A percentile compares a stretch with the other conserved stretches of the same genome.
Conservation (phyloP, 1,140 invertebrate genomes). For the Calycopis cecrops region DNA sequence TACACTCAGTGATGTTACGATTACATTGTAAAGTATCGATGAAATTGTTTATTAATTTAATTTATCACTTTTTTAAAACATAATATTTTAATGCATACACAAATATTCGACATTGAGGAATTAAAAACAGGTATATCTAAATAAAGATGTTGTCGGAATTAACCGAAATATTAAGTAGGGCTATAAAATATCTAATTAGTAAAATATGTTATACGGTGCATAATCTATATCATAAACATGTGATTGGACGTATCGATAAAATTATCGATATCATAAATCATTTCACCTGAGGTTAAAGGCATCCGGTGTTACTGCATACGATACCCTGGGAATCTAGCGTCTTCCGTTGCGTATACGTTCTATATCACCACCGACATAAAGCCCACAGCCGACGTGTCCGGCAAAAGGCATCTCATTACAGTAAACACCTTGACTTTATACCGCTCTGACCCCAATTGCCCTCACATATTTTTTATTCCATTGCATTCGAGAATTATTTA, state of each 20-base stretch:
- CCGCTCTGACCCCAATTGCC: constrained; percentile 49
- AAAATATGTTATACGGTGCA: neutral
- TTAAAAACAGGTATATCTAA: too few species aligned
- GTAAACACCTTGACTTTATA: constrained; percentile 50
- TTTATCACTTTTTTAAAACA: neutral
- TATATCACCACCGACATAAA: constrained; percentile 28
- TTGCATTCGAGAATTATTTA: constrained; percentile 55
- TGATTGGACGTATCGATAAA: constrained; percentile 20
- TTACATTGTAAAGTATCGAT: constrained; percentile 1
- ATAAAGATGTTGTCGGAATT: too few species aligned
- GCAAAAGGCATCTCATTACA: constrained; percentile 39
- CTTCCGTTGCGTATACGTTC: constrained; percentile 41
- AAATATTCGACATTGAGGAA: too few species aligned
- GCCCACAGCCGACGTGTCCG: constrained; percentile 19
- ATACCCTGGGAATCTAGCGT: constrained; percentile 58
- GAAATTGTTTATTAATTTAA: neutral
- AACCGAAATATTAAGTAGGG: too few species aligned
- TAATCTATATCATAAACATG: neutral
- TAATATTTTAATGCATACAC: too few species aligned
- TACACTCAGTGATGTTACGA: constrained; percentile 27
- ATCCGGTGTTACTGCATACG: constrained; percentile 57
- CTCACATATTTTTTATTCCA: constrained; percentile 58
- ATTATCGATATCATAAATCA: constrained; percentile 18
- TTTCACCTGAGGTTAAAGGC: constrained; percentile 28
- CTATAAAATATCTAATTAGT: too few species aligned